Conservation (phyloP, 2,113 vertebrate species). For the Lampris megalopsis region DNA sequence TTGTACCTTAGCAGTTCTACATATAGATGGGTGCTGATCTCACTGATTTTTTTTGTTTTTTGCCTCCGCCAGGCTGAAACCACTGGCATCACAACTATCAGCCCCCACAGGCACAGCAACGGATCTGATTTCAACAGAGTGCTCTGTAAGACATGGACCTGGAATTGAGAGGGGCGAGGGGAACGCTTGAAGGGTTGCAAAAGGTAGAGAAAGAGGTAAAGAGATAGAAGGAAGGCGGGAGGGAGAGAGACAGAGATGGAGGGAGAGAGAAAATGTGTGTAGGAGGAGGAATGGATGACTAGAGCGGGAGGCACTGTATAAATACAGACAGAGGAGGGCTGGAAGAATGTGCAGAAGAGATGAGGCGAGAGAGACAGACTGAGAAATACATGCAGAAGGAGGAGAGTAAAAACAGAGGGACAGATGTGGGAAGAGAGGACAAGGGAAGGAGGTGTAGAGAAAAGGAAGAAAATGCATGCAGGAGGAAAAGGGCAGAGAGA, state of each 20-base stretch:
- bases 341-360: constrained; percentile 1
- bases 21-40: constrained; percentile 58
- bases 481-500: not conserved
- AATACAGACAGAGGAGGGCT: not conserved
- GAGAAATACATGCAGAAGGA: not conserved
- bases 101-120: constrained; percentile 60
- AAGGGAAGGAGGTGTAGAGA: not conserved
- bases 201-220: constrained; percentile 2
- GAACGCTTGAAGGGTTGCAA: not conserved
- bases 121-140: constrained; percentile 67
- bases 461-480: constrained; percentile 1
- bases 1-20: constrained; percentile 44
- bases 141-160: constrained; percentile 44
- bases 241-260: constrained; percentile 26
- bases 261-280: constrained; percentile 14
- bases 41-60: constrained; percentile 67
- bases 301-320: not conserved
- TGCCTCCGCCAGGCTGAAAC: constrained; percentile 62
- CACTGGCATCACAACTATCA: constrained; percentile 59
- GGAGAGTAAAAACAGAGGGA: not conserved
- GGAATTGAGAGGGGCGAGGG: constrained; percentile 33
- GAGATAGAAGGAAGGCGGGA: constrained; percentile 28
- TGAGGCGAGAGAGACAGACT: constrained; percentile 6
- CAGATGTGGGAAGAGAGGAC: constrained; percentile 8
- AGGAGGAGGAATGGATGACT: constrained; percentile 32